These are phyloP conservation scores for Ecliptopera silaceata DNA, from an alignment of 2,888 invertebrate species.

Conservation along the genomic window DNA sequence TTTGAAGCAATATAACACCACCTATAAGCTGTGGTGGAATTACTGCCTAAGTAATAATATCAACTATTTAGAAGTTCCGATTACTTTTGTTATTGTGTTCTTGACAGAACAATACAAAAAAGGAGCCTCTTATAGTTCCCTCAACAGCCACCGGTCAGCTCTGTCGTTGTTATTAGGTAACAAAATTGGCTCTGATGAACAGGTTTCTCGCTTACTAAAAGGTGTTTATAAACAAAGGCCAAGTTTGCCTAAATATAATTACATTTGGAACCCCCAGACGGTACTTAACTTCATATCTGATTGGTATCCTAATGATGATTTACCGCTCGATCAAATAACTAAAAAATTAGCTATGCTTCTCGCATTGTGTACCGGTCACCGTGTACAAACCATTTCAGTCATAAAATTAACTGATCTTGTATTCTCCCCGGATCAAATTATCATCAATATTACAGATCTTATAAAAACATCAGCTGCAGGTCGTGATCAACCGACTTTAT, in stretches of 20 bases:
- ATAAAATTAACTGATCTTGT: background rate
- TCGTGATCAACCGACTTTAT: background rate
- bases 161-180: background rate
- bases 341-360: background rate
- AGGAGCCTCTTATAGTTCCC: background rate
- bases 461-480: background rate
- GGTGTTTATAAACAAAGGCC: background rate
- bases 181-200: background rate
- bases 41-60: background rate
- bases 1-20: background rate
- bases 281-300: background rate
- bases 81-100: background rate
- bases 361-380: background rate
- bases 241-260: background rate
- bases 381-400: background rate
- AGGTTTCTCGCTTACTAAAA: background rate
- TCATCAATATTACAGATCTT: background rate
- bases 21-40: background rate
- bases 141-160: conserved; percentile 1
- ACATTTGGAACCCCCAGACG: background rate
- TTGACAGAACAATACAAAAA: background rate
- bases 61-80: background rate
- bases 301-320: background rate
- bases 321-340: background rate
- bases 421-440: background rate